Evolutionary conservation across 2,113 vertebrate species (phyloP).

Genomic region (Ceyx margarethae): DNA sequence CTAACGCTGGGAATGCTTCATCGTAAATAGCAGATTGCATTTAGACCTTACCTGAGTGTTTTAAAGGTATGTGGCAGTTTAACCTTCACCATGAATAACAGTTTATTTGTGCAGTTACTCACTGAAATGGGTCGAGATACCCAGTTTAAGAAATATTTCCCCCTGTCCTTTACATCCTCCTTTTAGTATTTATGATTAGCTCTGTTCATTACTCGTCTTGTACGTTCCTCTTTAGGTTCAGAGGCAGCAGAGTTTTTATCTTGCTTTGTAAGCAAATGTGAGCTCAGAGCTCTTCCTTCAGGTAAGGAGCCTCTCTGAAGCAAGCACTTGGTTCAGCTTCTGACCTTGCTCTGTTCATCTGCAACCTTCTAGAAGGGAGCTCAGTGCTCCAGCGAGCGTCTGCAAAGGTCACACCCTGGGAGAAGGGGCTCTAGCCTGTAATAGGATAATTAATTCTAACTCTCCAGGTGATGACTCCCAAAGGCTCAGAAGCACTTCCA

Average conservation of each 20-base stretch:
- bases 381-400: accelerated
- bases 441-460: background rate
- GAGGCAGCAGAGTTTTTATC: background rate
- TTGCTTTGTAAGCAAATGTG: background rate
- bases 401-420: background rate
- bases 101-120: constrained; percentile 29
- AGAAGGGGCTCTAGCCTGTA: background rate
- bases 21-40: constrained; percentile 16
- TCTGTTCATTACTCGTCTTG: background rate
- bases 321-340: background rate
- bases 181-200: background rate
- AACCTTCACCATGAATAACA: constrained; percentile 30
- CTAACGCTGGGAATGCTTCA: background rate
- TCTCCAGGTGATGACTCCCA: background rate
- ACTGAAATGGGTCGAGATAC: background rate
- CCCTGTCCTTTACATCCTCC: background rate
- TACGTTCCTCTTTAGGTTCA: background rate
- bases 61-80: constrained; percentile 25
- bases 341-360: background rate
- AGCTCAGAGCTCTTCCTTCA: background rate
- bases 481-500: background rate
- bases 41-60: constrained; percentile 10
- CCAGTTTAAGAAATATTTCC: background rate
- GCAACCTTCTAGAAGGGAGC: background rate
- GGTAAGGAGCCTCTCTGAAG: background rate